Evolutionary conservation across 2,888 invertebrate genomes (phyloP), one percentile per base, ranked within the genome.

Genomic region (Branchellion lobata): DNA sequence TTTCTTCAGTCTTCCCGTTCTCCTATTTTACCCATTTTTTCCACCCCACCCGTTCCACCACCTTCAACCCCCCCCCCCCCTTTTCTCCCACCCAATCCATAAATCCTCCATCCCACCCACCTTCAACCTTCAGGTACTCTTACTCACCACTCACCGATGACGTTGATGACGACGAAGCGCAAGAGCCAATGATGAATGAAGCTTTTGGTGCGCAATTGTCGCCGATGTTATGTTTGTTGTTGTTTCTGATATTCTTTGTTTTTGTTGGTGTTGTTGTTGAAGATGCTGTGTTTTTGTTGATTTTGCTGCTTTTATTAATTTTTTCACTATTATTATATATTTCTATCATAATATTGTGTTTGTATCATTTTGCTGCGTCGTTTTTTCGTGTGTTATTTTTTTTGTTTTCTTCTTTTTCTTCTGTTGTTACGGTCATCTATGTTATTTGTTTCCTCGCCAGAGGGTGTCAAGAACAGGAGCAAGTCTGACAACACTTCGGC

Each of bases 71-170:
- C n/a, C n/a, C n/a, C n/a, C n/a, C n/a, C n/a, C n/a, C n/a, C n/a
- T n/a, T n/a, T n/a, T n/a, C n/a, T n/a, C 31, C 24, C 1, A 1
- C 33, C 34, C n/a, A 40, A 14, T 8, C 11, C 57, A 18, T 83
- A 89, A 90, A 82, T 91, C 90, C 88, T 96, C 96, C 1, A 96
- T 96, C 89, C 94, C 95, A 0, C 95, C 14, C 31, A 65, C 1
- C 14, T 68, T 24, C n/a, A 40, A 14, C 11, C 11, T 61, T 21
- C 83, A 89, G 90, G 82, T 91, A 91, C 88, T 96, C 96, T 1
- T 96, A 96, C 89, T 94, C 95, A 0, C 95, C 96, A 71, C 90
- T 96, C 40, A 89, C 96, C 24, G 96, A 87, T 84, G 93, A 93
- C 82, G 24, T 57, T 8, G 90, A 89, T 81, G 90, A 90, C 82